A percentile compares a stretch with the other conserved stretches of the same genome.
phyloP scores from a whole-genome alignment of 2,113 vertebrate genomes.

The Xyliphius kryptos region DNA sequence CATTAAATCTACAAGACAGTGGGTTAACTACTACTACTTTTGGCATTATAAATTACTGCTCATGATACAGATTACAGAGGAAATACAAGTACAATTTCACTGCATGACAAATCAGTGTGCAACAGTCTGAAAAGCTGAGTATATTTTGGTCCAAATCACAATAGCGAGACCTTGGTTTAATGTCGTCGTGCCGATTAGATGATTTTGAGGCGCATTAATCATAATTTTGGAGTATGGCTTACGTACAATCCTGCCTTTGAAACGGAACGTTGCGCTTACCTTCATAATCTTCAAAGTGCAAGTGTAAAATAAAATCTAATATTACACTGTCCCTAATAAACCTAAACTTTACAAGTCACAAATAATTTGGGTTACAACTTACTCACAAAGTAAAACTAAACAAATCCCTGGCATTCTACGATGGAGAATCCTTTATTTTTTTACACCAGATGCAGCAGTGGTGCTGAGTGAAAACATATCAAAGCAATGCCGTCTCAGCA shows the following conservation, averaged over 20 bases:
- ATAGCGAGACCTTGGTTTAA: background rate
- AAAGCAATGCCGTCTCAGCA: too few species aligned
- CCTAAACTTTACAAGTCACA: conserved; percentile 27
- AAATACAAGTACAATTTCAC: conserved; percentile 12
- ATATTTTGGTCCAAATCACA: conserved; percentile 36
- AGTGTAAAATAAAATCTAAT: conserved; percentile 17
- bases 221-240: conserved; percentile 4
- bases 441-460: too few species aligned
- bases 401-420: conserved; percentile 15
- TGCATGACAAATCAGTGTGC: conserved; percentile 13
- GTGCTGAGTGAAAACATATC: too few species aligned
- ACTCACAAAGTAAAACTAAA: conserved; percentile 40
- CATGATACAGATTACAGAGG: conserved; percentile 28
- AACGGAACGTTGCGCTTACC: too few species aligned
- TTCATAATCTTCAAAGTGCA: conserved; percentile 20
- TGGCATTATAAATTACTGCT: conserved; percentile 29
- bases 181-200: too few species aligned
- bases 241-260: too few species aligned
- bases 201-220: conserved; percentile 1
- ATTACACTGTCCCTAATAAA: conserved; percentile 14
- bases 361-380: conserved; percentile 24
- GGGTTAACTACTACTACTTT: conserved; percentile 29
- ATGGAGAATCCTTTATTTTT: conserved; percentile 16
- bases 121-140: background rate
- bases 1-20: conserved; percentile 17